Evolutionary conservation across 2,113 vertebrate genomes (phyloP), one percentile per base, ranked within the genome.

Genomic region (Neofelis nebulosa): DNA sequence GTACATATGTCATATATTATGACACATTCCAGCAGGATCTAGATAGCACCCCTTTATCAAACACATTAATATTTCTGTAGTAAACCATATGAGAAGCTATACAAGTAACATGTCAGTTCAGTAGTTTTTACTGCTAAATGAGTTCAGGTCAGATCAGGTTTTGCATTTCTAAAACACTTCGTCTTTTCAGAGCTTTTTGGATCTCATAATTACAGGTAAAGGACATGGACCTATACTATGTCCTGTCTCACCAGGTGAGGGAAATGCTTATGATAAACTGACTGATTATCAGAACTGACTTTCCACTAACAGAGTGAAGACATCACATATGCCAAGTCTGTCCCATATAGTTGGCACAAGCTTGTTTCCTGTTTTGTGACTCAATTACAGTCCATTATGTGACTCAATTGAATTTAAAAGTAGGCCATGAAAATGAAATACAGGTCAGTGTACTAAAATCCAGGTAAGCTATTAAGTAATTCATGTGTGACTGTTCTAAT

Each of bases 221-320:
- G 31, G 10, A 84, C 36, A 8, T 83, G 36, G 45, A 50, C 5
- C 27, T 86, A 2, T 41, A 33, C 23, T 21, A 3, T 23, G 48
- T 31, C 87, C 61, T 76, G 41, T 73, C 94, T 93, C 48, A 63
- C 52, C 50, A 65, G 23, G 11, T 38, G 38, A 96, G 23, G 36
- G 84, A 83, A 89, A 73, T 50, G 21, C 80, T 65, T 41, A 76
- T 29, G 31, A 92, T 83, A 90, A 89, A 61, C 48, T 71, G 16
- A 76, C 48, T 88, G 91, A 94, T 12, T 93, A 83, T 41, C 66
- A 96, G 98, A 97, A 95, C 25, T 86, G 66, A 83, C 68, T 96
- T 97, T 96, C 95, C 74, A 61, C 78, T 86, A 89, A 86, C 71
- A 86, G 61, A 25, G 27, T 27, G 21, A 93, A 82, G 36, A 48